Percentiles rank a stretch among this genome's conserved stretches.
These are phyloP conservation scores for Lepidonotus clava DNA, from an alignment of 2,888 invertebrate genomes.

Conservation along the genomic window DNA sequence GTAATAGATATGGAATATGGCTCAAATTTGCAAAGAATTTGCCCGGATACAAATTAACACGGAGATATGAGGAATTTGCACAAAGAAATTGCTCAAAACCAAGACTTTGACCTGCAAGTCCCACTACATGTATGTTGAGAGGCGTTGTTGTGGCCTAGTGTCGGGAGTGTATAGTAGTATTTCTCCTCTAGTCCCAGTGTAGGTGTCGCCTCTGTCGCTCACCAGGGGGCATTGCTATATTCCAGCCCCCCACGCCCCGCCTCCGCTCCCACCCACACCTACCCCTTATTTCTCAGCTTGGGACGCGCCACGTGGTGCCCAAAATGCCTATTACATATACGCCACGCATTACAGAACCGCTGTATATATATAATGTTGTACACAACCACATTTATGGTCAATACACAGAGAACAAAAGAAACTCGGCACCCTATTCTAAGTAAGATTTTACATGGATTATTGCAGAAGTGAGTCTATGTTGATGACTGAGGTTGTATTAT, in stretches of 20 bases:
- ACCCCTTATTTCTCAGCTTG: neutral
- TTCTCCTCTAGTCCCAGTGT: neutral
- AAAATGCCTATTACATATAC: constrained; percentile 18
- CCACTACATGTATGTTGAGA: neutral
- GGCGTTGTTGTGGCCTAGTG: neutral
- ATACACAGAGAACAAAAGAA: too few relatives aligned
- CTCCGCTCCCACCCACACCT: neutral
- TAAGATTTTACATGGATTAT: too few relatives aligned
- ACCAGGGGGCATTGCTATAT: too few relatives aligned
- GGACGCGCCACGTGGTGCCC: constrained; percentile 6
- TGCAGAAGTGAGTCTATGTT: too few relatives aligned
- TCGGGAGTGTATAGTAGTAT: constrained; percentile 13
- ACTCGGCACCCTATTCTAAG: too few relatives aligned
- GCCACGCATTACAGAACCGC: neutral
- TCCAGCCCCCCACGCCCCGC: too few relatives aligned
- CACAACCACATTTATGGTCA: too few relatives aligned
- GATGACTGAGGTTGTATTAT: too few relatives aligned
- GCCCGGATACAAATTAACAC: too few relatives aligned
- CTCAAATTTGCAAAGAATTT: too few relatives aligned
- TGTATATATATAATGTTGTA: constrained; percentile 35
- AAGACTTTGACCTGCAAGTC: constrained; percentile 7
- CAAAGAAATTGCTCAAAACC: constrained; percentile 9
- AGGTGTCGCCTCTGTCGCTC: too few relatives aligned
- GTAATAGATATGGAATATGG: too few relatives aligned
- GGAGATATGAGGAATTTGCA: neutral